These are phyloP conservation scores for Melipona bicolor DNA, from an alignment of 2,888 invertebrate genomes.

Conservation along the genomic window DNA sequence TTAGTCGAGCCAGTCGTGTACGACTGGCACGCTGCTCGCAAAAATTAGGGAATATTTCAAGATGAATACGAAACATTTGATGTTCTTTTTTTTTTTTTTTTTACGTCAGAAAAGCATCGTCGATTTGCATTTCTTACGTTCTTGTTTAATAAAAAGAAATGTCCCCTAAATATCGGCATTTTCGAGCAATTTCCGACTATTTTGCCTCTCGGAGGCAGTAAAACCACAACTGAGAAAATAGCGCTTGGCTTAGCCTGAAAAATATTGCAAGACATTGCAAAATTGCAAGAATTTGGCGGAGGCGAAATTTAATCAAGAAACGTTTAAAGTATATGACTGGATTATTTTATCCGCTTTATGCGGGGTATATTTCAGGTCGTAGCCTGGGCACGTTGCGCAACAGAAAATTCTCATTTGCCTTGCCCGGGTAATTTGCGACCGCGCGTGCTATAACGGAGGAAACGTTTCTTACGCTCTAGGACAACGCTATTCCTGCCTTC, in stretches of 20 bases:
- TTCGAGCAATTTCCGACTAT: no score
- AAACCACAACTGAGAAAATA: no score
- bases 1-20: constrained; percentile 34
- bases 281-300: not conserved
- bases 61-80: no score
- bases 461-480: not conserved
- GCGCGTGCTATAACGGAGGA: not conserved
- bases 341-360: not conserved
- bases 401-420: not conserved
- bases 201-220: no score
- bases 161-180: no score
- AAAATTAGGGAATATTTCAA: no score
- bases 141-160: no score
- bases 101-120: no score
- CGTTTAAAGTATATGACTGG: not conserved
- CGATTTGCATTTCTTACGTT: no score
- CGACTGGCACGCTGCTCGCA: not conserved
- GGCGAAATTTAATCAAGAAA: not conserved
- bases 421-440: not conserved
- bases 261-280: no score
- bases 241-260: no score
- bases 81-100: no score
- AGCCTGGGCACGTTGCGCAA: not conserved
- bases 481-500: not conserved
- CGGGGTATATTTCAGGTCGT: not conserved